Percentiles rank a stretch among this genome's conserved stretches.
Conservation (phyloP, 2,888 invertebrate species). For the Panopea generosa region DNA sequence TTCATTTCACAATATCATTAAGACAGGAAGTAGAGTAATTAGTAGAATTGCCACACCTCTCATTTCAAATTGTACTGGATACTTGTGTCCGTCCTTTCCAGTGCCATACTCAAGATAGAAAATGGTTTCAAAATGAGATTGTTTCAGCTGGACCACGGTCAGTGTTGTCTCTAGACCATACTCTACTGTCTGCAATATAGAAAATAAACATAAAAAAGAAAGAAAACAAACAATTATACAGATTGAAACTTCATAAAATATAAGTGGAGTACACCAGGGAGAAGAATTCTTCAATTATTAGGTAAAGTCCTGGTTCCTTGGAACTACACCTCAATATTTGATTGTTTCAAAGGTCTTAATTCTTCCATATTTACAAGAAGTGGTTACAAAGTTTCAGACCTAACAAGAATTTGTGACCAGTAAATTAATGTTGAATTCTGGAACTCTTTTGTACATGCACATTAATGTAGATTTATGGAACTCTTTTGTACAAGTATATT, state of each 20-base stretch:
- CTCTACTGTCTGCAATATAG: slow-evolving; percentile 5
- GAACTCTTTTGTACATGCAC: too few relatives aligned
- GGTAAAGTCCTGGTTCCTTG: neutral
- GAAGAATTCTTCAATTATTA: too few relatives aligned
- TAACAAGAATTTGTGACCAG: too few relatives aligned
- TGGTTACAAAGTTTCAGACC: too few relatives aligned
- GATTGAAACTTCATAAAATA: too few relatives aligned
- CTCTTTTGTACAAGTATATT: too few relatives aligned
- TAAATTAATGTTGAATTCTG: too few relatives aligned
- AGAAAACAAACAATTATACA: neutral
- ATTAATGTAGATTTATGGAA: too few relatives aligned
- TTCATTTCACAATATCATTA: too few relatives aligned
- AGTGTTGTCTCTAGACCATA: slow-evolving; percentile 15
- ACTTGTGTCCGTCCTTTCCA: slow-evolving; percentile 15
- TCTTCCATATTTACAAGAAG: too few relatives aligned
- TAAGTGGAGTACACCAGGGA: neutral
- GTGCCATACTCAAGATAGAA: slow-evolving; percentile 40
- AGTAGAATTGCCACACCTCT: slow-evolving; percentile 26
- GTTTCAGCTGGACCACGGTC: slow-evolving; percentile 13
- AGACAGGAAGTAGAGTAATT: too few relatives aligned
- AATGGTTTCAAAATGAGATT: slow-evolving; percentile 20
- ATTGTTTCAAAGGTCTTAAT: too few relatives aligned
- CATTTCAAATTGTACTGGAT: slow-evolving; percentile 16
- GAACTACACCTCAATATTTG: neutral
- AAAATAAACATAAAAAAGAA: neutral